Evolutionary conservation across 1,140 invertebrate genomes (phyloP), one percentile per base, ranked within the genome.

Genomic region (Magallana angulata): DNA sequence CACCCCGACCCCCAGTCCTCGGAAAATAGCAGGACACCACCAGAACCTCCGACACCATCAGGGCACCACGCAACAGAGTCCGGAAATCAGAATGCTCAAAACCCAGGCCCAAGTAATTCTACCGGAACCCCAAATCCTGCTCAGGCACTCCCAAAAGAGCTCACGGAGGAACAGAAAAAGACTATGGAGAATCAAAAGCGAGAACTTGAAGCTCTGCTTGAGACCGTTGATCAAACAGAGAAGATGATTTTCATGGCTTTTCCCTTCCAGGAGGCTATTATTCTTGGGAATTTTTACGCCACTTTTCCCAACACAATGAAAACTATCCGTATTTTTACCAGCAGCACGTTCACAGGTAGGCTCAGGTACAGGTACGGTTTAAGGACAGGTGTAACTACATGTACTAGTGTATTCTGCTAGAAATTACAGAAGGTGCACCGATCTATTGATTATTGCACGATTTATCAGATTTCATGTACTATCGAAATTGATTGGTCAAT

Each of bases 301-400:
- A 83, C 59, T 1, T 89, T 71, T 57, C 97, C 98, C 1, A 97
- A 98, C 76, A 98, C 98, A 94, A 98, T 98, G 0, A 99, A 99
- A 96, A 98, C 99, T 91, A 98, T 99, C 18, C 96, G 98, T 89
- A 99, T 99, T 91, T 99, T 99, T 93, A 99, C 98, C 18, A 98
- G 98, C 93, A 99, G 98, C 0, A 99, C 98, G 0, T 99, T 99
- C 92, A 99, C 98, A 93, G 98, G 98, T 98, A 96, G 12, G 59
- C 24, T 56, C 11, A 58, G 5, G 36, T 81, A 14, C 30, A n/a
- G 2, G 36, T 48, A 48, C 3, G 36, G 36, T 24, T 24, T 24
- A 24, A 24, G 24, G 24, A 24, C 24, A 24, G 24, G 24, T 24
- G 24, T 24, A 24, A 24, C 24, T 24, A 48, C 36, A 48, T 48